Evolutionary conservation across 2,888 invertebrate genomes (phyloP).

Genomic region (Papilio elwesi): DNA sequence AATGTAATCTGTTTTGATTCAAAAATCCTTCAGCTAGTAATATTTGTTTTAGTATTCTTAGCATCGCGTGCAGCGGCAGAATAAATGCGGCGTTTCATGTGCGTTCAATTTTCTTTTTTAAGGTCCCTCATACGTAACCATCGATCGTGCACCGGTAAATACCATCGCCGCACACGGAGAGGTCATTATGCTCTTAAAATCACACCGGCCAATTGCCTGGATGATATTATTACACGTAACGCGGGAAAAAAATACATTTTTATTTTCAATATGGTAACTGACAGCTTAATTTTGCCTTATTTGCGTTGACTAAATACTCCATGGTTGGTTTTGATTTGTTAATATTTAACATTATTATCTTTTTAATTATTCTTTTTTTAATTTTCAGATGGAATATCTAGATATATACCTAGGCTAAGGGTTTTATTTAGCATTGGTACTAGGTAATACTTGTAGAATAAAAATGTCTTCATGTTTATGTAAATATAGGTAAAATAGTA

Average conservation of each 20-base stretch:
- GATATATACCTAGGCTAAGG: no score
- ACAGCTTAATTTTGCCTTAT: conserved; percentile 52
- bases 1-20: neutral
- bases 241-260: conserved; percentile 53
- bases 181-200: conserved; percentile 48
- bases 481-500: no score
- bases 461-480: no score
- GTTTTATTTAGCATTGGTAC: no score
- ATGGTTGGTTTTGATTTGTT: neutral
- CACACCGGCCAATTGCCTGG: conserved; percentile 59
- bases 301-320: conserved; percentile 44
- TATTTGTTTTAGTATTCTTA: conserved; percentile 49
- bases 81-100: conserved; percentile 49
- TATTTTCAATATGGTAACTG: conserved; percentile 54
- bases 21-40: conserved; percentile 13
- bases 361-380: no score
- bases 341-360: neutral
- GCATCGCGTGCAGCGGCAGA: conserved; percentile 50
- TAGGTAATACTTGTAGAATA: no score
- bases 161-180: conserved; percentile 52
- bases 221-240: conserved; percentile 65
- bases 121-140: conserved; percentile 50
- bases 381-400: neutral
- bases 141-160: conserved; percentile 49
- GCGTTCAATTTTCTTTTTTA: conserved; percentile 50